phyloP scores from a whole-genome alignment of 2,797 vertebrate genomes.

The Dermochelys coriacea region DNA sequence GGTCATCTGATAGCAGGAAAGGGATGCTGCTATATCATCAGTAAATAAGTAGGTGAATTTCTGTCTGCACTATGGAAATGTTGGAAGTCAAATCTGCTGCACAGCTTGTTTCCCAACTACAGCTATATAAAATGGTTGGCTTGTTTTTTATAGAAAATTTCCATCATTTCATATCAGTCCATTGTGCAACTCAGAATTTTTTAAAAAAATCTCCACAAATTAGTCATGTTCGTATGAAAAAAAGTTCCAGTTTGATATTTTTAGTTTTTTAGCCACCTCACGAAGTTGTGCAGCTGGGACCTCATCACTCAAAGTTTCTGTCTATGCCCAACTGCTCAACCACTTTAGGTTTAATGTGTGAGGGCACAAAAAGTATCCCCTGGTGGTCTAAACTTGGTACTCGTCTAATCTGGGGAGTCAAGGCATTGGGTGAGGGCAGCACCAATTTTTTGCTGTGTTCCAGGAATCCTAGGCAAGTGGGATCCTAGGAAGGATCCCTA shows the following conservation, averaged over 20 bases:
- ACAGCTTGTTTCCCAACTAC: slow-evolving; percentile 78
- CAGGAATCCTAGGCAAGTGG: not conserved
- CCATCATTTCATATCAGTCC: slow-evolving; percentile 64
- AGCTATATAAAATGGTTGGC: slow-evolving; percentile 74
- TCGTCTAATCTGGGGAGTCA: not conserved
- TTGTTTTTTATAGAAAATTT: slow-evolving; percentile 72
- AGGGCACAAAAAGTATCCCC: not conserved
- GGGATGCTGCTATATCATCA: slow-evolving; percentile 64
- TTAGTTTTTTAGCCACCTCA: not conserved
- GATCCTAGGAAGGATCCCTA: too few species aligned
- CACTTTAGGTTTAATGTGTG: not conserved
- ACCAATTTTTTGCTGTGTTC: not conserved
- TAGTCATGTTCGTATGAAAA: slow-evolving; percentile 38
- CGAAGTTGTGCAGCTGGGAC: not conserved
- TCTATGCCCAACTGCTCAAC: slow-evolving; percentile 19
- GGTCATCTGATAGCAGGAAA: slow-evolving; percentile 45
- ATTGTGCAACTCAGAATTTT: slow-evolving; percentile 59
- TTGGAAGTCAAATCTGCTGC: slow-evolving; percentile 76
- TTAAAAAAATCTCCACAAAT: slow-evolving; percentile 40
- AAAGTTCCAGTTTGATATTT: not conserved
- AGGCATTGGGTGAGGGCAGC: not conserved
- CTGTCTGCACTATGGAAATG: slow-evolving; percentile 67
- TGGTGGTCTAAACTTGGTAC: not conserved
- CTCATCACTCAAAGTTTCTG: not conserved
- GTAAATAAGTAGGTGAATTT: slow-evolving; percentile 78